These are phyloP conservation scores for Melinaea menophilus DNA, from an alignment of 2,888 invertebrate species.

Conservation along the genomic window DNA sequence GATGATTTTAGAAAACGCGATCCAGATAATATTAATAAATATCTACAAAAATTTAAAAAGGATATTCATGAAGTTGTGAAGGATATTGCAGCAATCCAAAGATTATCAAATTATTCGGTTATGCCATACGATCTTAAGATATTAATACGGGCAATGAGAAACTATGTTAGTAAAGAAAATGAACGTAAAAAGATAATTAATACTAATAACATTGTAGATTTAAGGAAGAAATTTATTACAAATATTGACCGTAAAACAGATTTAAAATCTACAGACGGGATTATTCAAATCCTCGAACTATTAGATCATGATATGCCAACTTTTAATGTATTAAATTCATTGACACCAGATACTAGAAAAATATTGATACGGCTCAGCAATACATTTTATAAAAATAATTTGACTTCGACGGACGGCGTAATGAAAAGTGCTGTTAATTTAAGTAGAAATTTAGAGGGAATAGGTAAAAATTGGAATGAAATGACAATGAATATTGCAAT, in stretches of 20 bases:
- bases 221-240: constrained; percentile 13
- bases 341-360: constrained; percentile 42
- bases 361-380: constrained; percentile 49
- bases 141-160: constrained; percentile 46
- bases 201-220: constrained; percentile 15
- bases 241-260: constrained; percentile 9
- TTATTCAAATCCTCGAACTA: constrained; percentile 44
- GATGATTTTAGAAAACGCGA: constrained; percentile 36
- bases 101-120: constrained; percentile 31
- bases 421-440: constrained; percentile 38
- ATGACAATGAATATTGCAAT: constrained; percentile 36
- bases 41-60: constrained; percentile 48
- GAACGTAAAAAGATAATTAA: constrained; percentile 23
- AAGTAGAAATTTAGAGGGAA: constrained; percentile 44
- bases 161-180: constrained; percentile 43
- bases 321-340: constrained; percentile 37
- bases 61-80: constrained; percentile 53
- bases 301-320: constrained; percentile 42
- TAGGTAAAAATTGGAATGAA: constrained; percentile 47
- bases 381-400: constrained; percentile 40
- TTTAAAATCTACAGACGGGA: constrained; percentile 28
- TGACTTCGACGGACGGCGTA: constrained; percentile 31
- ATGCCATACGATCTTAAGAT: constrained; percentile 45
- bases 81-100: constrained; percentile 47
- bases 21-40: constrained; percentile 36